These are phyloP conservation scores for Perodicticus potto DNA, from an alignment of 2,797 vertebrate species.

Conservation along the genomic window DNA sequence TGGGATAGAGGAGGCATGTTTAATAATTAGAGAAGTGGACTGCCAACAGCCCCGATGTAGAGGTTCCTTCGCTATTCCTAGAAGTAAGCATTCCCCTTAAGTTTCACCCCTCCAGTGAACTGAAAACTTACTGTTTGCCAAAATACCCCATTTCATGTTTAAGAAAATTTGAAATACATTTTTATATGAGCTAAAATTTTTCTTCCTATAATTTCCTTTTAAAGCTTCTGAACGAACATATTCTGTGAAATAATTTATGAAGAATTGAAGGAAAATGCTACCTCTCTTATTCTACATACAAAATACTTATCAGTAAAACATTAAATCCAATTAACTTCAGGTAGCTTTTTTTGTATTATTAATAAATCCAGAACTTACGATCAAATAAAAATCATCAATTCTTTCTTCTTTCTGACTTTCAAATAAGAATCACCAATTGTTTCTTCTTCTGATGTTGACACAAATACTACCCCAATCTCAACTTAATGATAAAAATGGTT, in stretches of 20 bases:
- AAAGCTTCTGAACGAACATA: conserved; percentile 17
- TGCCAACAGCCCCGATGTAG: too few species aligned
- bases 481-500: background rate
- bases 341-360: background rate
- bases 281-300: background rate
- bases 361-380: background rate
- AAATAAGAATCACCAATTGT: background rate
- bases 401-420: background rate
- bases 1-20: background rate
- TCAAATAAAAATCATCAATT: background rate
- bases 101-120: background rate
- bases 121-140: background rate
- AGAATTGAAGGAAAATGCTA: conserved; percentile 26
- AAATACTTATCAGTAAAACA: background rate
- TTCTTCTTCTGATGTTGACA: background rate
- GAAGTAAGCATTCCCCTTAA: background rate
- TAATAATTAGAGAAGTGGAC: background rate
- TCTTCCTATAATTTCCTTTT: background rate
- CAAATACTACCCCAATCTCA: background rate
- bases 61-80: background rate
- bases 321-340: background rate
- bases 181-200: background rate
- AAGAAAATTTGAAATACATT: background rate
- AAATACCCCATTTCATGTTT: background rate
- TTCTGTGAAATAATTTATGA: background rate